phyloP scores from a whole-genome alignment of 2,888 invertebrate species.

The Perizoma affinitatum region DNA sequence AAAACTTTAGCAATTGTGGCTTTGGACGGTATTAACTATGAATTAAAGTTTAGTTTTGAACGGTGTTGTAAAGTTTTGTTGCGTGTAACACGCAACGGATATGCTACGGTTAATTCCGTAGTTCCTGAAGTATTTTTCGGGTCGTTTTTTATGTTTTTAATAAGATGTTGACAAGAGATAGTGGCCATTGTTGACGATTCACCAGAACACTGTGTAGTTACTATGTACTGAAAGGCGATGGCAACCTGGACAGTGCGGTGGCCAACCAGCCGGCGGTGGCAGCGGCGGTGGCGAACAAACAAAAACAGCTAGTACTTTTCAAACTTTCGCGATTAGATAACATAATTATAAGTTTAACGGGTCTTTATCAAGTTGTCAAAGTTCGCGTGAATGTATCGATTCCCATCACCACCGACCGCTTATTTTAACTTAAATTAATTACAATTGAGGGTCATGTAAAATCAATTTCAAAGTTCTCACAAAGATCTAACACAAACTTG shows the following conservation, averaged over 20 bases:
- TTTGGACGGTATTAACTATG: neutral
- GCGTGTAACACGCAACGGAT: slow-evolving; percentile 29
- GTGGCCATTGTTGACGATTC: slow-evolving; percentile 7
- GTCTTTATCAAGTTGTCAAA: too few species aligned
- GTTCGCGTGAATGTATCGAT: too few species aligned
- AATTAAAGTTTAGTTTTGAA: slow-evolving; percentile 3
- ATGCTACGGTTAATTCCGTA: slow-evolving; percentile 22
- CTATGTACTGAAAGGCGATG: neutral
- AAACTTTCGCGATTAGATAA: too few species aligned
- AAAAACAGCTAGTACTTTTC: too few species aligned
- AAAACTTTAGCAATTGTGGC: neutral
- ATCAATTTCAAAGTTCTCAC: slow-evolving; percentile 1
- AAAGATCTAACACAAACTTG: neutral
- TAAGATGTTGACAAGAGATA: slow-evolving; percentile 8
- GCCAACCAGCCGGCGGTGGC: too few species aligned
- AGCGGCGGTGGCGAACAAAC: too few species aligned
- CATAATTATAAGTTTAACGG: too few species aligned
- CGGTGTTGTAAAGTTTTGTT: neutral
- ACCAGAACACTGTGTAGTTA: neutral
- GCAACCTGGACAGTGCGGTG: too few species aligned
- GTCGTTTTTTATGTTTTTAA: slow-evolving; percentile 16
- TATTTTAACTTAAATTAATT: too few species aligned
- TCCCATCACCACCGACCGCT: too few species aligned
- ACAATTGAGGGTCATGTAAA: neutral
- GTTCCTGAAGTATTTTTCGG: slow-evolving; percentile 16